These are phyloP conservation scores for Dexiosoma caninum DNA, from an alignment of 2,888 invertebrate species.

Conservation along the genomic window DNA sequence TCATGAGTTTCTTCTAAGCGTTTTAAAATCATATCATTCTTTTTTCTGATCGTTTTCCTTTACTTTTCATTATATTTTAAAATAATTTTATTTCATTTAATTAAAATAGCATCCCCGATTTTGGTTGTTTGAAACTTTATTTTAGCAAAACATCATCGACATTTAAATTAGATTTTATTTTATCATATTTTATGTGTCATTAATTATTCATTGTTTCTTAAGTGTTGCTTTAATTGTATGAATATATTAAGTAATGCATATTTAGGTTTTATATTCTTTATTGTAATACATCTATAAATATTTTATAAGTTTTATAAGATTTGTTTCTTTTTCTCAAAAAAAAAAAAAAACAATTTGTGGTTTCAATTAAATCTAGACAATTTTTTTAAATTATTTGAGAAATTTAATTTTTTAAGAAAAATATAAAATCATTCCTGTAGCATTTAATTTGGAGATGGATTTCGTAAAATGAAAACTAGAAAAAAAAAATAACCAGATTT, in stretches of 20 bases:
- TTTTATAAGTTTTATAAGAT: constrained; percentile 4
- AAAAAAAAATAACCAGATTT: background rate
- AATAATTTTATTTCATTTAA: too few species aligned
- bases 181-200: constrained; percentile 6
- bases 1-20: too few species aligned
- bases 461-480: background rate
- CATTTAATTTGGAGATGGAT: background rate
- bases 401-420: background rate
- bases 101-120: background rate
- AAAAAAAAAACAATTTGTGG: background rate
- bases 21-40: too few species aligned
- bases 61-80: too few species aligned
- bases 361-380: background rate
- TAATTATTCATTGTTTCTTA: background rate
- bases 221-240: background rate
- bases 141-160: constrained; percentile 22
- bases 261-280: background rate
- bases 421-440: background rate
- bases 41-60: background rate
- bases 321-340: background rate
- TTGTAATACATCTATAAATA: constrained; percentile 4
- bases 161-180: constrained; percentile 53
- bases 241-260: constrained; percentile 17
- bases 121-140: background rate
- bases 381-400: background rate